phyloP scores from a whole-genome alignment of 2,888 invertebrate genomes.

The Heliothis peltigera region DNA sequence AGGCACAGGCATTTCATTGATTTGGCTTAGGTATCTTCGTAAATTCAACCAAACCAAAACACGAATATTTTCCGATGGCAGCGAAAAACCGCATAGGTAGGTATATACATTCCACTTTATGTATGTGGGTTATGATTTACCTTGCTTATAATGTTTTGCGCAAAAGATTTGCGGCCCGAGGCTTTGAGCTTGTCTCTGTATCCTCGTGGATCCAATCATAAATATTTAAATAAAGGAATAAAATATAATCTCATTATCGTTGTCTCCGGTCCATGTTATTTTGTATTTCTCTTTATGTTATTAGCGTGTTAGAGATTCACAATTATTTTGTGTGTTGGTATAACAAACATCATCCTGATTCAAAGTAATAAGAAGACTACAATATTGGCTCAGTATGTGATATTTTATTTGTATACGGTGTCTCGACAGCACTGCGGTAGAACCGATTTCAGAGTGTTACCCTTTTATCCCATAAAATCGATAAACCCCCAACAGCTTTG shows the following conservation, averaged over 20 bases:
- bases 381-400: neutral
- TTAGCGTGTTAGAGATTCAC: constrained; percentile 1
- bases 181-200: constrained; percentile 17
- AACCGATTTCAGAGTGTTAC: constrained; percentile 4
- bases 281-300: constrained; percentile 21
- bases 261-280: constrained; percentile 10
- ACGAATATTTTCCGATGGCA: constrained; percentile 19
- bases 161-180: constrained; percentile 30
- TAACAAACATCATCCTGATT: neutral
- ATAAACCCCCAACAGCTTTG: constrained; percentile 3
- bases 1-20: constrained; percentile 5
- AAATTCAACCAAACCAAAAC: constrained; percentile 41
- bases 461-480: constrained; percentile 16
- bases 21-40: constrained; percentile 13
- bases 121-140: constrained; percentile 36
- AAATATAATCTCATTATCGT: constrained; percentile 30
- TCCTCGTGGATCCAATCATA: constrained; percentile 36
- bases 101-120: neutral
- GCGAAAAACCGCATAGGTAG: constrained; percentile 5
- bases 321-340: constrained; percentile 25
- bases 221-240: constrained; percentile 47
- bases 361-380: neutral
- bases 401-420: neutral
- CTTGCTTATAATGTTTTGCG: constrained; percentile 37
- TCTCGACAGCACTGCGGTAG: constrained; percentile 1